phyloP scores from a whole-genome alignment of 2,888 invertebrate genomes.

The Drosophila pullipes region DNA sequence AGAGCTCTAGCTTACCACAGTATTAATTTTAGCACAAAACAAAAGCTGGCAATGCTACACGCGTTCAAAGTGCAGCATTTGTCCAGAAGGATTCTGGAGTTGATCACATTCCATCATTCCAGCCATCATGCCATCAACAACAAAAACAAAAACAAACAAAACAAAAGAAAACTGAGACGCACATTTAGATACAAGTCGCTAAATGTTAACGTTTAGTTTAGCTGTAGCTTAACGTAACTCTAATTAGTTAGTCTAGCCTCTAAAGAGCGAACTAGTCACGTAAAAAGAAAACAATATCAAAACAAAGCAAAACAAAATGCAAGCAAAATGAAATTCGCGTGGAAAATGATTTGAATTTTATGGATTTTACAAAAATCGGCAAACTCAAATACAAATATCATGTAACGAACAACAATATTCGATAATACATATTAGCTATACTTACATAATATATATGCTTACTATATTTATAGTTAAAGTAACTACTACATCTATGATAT shows the following conservation, averaged over 20 bases:
- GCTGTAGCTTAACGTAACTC: slow-evolving; percentile 31
- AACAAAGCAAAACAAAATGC: slow-evolving; percentile 22
- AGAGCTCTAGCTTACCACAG: slow-evolving; percentile 87
- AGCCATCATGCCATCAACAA: slow-evolving; percentile 58
- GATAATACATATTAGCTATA: slow-evolving; percentile 52
- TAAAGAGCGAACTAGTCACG: slow-evolving; percentile 75
- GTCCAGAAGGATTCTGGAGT: slow-evolving; percentile 51
- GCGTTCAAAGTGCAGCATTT: slow-evolving; percentile 43
- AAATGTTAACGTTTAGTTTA: slow-evolving; percentile 74
- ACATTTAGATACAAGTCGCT: slow-evolving; percentile 68
- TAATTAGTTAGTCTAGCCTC: slow-evolving; percentile 51
- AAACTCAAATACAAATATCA: slow-evolving; percentile 32
- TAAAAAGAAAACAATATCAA: slow-evolving; percentile 53
- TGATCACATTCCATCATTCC: slow-evolving; percentile 76
- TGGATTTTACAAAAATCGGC: slow-evolving; percentile 77
- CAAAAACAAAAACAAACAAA: neutral
- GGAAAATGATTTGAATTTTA: slow-evolving; percentile 67
- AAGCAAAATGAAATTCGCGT: slow-evolving; percentile 49
- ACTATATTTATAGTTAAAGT: slow-evolving; percentile 48
- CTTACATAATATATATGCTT: slow-evolving; percentile 27
- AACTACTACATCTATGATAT: slow-evolving; percentile 52
- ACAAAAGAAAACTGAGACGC: slow-evolving; percentile 59
- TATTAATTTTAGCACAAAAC: slow-evolving; percentile 63
- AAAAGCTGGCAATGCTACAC: slow-evolving; percentile 62
- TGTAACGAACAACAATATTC: slow-evolving; percentile 58